Percentiles rank a stretch among this genome's conserved stretches.
These are phyloP conservation scores for Drosophila differens DNA, from an alignment of 2,888 invertebrate genomes.

Conservation along the genomic window DNA sequence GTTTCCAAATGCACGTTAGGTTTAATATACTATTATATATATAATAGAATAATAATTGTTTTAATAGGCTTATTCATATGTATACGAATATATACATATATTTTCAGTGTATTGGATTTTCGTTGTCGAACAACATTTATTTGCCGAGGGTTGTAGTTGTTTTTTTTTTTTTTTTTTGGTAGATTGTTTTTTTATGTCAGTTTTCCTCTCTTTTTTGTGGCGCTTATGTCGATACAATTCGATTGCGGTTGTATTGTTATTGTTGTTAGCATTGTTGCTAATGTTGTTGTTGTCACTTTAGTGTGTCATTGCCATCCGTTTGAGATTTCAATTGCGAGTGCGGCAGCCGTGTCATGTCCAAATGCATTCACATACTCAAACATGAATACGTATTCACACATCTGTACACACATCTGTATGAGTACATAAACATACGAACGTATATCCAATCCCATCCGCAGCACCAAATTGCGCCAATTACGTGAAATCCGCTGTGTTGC, in stretches of 20 bases:
- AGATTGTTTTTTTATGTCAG: conserved; percentile 1
- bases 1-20: not conserved
- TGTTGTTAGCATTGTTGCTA: conserved; percentile 25
- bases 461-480: conserved; percentile 70
- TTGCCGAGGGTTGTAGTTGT: not conserved
- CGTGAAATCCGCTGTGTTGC: conserved; percentile 63
- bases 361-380: conserved; percentile 47
- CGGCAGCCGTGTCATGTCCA: conserved; percentile 53
- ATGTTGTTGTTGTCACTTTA: conserved; percentile 67
- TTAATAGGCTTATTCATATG: not conserved
- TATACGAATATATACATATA: not conserved
- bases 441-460: conserved; percentile 42
- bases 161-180: not conserved
- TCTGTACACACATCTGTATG: not conserved
- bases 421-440: not conserved
- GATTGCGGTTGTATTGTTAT: conserved; percentile 69
- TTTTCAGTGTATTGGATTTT: conserved; percentile 18
- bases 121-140: conserved; percentile 5
- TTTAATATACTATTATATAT: not conserved
- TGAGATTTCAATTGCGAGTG: conserved; percentile 69
- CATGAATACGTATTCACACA: conserved; percentile 3
- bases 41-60: not conserved
- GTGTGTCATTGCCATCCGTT: conserved; percentile 76
- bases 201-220: conserved; percentile 27
- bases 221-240: conserved; percentile 61